Evolutionary conservation across 2,888 invertebrate species (phyloP), one percentile per base, ranked within the genome.

Genomic region (Thysanoteuthis rhombus): DNA sequence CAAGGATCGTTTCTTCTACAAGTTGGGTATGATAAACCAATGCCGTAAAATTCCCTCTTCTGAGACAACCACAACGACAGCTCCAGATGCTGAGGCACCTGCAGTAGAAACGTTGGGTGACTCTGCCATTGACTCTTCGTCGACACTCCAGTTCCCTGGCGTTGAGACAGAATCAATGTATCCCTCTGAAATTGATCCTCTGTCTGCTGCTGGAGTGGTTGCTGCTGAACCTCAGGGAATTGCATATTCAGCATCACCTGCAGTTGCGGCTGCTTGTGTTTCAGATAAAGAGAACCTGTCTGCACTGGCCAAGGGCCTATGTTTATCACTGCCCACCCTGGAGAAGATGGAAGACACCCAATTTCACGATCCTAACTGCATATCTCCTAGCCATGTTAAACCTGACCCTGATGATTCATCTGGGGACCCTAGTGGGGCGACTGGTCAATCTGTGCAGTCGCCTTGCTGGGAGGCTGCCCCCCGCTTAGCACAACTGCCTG

Each of bases 1-100:
- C 47, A 94, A 94, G 89, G 94, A 94, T 89, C 93, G 92, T 42
- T 94, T 94, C 92, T 94, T 94, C 89, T 94, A 91, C 92, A 93
- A 94, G 91, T 89, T 94, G 47, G 93, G 93, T 42, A 75, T 94
- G 91, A 93, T 94, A 28, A 93, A 92, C 90, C 90, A 90, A 32
- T 93, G 91, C 90, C 75, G 22, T 40, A 92, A 92, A 42, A 40
- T 45, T 36, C n/a, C 92, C 45, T 0, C 28, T 45, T 42, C 42
- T 42, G 92, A 92, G n/a, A 32, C 19, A 32, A 92, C 42, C 36
- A 28, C 90, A 40, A 32, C 40, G 28, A 91, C 47, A 1, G 32
- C 28, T 22, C 16, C 42, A 42, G 45, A n/a, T 12, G n/a, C n/a
- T n/a, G 75, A 75, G 75, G 25, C n/a, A 36, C 16, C 75, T 75